phyloP scores from a whole-genome alignment of 2,888 invertebrate species.

The Drosophila recens region DNA sequence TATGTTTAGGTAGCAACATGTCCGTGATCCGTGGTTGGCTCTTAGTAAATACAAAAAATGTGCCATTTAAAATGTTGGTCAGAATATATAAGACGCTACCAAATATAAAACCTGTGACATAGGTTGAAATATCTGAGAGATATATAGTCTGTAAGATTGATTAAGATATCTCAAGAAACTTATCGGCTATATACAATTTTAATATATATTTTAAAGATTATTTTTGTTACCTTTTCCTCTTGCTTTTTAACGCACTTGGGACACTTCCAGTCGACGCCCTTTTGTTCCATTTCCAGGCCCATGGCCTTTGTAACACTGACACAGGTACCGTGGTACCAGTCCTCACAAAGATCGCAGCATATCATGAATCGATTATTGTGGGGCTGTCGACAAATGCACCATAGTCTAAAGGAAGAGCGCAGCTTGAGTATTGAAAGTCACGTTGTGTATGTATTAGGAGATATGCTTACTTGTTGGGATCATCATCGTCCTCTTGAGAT shows the following conservation, averaged over 20 bases:
- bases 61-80: not conserved
- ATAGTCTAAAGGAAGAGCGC: conserved; percentile 87
- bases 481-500: conserved; percentile 94
- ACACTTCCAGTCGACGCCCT: conserved; percentile 95
- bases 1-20: conserved; percentile 48
- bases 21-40: conserved; percentile 71
- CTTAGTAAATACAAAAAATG: conserved; percentile 20
- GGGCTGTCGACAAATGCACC: conserved; percentile 98
- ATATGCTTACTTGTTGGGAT: conserved; percentile 90
- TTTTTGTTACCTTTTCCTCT: conserved; percentile 76
- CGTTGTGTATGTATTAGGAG: not conserved
- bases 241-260: conserved; percentile 89
- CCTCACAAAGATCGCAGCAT: conserved; percentile 97
- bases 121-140: not conserved
- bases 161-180: too few species aligned
- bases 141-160: too few species aligned
- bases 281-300: conserved; percentile 96
- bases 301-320: conserved; percentile 96
- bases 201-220: not conserved
- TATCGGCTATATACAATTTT: too few species aligned
- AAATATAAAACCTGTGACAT: not conserved
- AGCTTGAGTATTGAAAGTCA: conserved; percentile 5
- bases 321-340: conserved; percentile 99
- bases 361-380: conserved; percentile 99
- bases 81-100: not conserved